Conservation (phyloP, 2,888 invertebrate genomes). For the Drosophila prostipennis region DNA sequence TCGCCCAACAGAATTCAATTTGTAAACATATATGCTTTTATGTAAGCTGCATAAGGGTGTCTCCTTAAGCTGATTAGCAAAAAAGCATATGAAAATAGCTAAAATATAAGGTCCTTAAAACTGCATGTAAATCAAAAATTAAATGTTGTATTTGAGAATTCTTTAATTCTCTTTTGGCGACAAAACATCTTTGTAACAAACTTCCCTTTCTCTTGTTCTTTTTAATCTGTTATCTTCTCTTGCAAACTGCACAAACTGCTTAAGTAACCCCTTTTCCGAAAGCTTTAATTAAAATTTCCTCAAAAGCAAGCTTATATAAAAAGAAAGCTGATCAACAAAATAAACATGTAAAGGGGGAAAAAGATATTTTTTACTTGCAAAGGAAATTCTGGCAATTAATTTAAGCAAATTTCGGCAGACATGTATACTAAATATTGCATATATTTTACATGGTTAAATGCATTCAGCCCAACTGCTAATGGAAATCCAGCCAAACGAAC, state of each 20-base stretch:
- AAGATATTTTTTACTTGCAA: conserved; percentile 15
- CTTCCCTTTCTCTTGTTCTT: no score
- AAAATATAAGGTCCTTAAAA: background rate
- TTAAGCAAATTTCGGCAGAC: conserved; percentile 53
- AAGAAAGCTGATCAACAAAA: conserved; percentile 26
- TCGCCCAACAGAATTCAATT: conserved; percentile 23
- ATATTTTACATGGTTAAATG: background rate
- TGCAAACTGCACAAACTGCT: conserved; percentile 4
- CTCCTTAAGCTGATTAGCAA: conserved; percentile 11
- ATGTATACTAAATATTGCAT: conserved; percentile 18
- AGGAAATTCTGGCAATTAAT: conserved; percentile 60
- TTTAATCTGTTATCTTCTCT: background rate
- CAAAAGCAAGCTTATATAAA: background rate
- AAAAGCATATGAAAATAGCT: background rate
- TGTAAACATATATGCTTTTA: conserved; percentile 8
- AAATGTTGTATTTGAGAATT: background rate
- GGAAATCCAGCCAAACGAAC: conserved; percentile 17
- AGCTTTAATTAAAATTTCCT: conserved; percentile 29
- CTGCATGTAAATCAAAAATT: background rate
- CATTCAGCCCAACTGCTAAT: conserved; percentile 12
- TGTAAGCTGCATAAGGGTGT: background rate
- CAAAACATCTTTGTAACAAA: background rate
- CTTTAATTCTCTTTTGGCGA: background rate
- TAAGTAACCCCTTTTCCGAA: background rate
- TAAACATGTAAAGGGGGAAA: conserved; percentile 12